phyloP scores from a whole-genome alignment of 2,113 vertebrate species.

The Saguinus midas region DNA sequence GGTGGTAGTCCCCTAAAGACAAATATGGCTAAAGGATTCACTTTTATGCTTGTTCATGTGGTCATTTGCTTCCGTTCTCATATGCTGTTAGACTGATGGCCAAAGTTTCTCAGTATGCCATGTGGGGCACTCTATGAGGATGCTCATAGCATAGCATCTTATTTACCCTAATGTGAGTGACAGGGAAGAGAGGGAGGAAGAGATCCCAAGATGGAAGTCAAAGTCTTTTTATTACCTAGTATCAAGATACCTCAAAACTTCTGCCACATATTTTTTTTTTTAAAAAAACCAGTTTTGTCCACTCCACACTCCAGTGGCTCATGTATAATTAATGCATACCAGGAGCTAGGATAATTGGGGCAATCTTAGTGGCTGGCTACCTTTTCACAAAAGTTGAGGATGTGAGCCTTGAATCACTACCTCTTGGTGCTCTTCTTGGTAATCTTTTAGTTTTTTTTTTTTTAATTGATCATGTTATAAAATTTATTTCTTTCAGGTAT shows the following conservation, averaged over 20 bases:
- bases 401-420: background rate
- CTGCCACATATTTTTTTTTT: no score
- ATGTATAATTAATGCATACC: no score
- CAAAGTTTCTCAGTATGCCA: background rate
- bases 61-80: background rate
- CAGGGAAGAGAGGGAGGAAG: background rate
- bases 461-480: background rate
- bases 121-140: no score
- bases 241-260: background rate
- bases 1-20: background rate
- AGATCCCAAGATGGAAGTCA: background rate
- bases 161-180: background rate
- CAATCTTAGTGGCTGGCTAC: background rate
- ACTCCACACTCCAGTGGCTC: background rate
- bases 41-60: background rate
- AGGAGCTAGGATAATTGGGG: background rate
- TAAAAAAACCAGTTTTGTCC: background rate
- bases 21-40: background rate
- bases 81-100: background rate
- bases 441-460: fast-evolving
- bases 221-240: background rate
- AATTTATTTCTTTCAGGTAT: background rate
- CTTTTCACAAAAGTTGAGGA: background rate
- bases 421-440: background rate
- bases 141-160: background rate